Evolutionary conservation across 2,888 invertebrate genomes (phyloP).

Genomic region (Eremobia ochroleuca): DNA sequence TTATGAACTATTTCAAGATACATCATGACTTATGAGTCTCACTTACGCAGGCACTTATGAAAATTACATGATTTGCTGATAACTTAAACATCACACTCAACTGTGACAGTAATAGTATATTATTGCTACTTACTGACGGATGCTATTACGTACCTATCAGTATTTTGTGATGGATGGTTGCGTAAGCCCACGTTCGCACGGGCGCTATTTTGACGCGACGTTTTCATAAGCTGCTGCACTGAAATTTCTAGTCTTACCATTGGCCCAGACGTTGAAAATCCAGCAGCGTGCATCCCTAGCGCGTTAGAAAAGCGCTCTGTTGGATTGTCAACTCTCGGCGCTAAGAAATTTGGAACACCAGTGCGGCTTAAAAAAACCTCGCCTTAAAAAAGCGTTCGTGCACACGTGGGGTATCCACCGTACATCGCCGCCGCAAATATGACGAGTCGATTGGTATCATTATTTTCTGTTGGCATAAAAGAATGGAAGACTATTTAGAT

Average conservation of each 20-base stretch:
- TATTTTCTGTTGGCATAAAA: conserved; percentile 15
- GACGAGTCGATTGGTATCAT: conserved; percentile 26
- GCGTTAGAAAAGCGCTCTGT: background rate
- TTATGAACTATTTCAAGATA: conserved; percentile 6
- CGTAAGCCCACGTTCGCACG: background rate
- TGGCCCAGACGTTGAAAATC: background rate
- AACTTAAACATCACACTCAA: conserved; percentile 16
- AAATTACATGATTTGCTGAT: conserved; percentile 26
- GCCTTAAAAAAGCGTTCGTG: background rate
- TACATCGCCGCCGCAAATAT: conserved; percentile 37
- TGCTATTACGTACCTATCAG: conserved; percentile 12
- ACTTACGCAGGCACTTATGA: conserved; percentile 6
- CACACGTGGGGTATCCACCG: background rate
- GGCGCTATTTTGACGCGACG: too few relatives aligned
- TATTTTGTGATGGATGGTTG: conserved; percentile 17
- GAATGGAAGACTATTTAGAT: background rate
- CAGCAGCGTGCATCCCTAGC: background rate
- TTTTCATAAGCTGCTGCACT: too few relatives aligned
- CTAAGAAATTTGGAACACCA: too few relatives aligned
- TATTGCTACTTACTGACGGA: conserved; percentile 24
- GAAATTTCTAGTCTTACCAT: too few relatives aligned
- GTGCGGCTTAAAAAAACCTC: too few relatives aligned
- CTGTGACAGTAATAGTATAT: conserved; percentile 49
- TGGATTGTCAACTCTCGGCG: background rate
- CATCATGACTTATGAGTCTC: conserved; percentile 9